Conservation (phyloP, 2,797 vertebrate species). For the Manis pentadactyla region DNA sequence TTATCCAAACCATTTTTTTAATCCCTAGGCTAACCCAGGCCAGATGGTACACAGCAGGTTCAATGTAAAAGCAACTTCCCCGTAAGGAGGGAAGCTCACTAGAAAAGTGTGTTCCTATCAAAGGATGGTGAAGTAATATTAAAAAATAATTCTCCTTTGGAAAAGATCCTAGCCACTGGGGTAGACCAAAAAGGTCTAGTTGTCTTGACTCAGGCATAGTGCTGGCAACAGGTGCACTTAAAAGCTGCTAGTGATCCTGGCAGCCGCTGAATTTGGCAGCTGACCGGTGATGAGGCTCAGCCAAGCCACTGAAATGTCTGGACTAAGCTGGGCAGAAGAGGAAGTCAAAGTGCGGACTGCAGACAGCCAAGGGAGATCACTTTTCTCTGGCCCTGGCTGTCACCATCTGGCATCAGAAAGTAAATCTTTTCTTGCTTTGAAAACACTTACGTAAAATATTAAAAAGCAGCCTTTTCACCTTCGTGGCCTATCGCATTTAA, state of each 20-base stretch:
- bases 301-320: conserved; percentile 81
- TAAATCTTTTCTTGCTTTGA: conserved; percentile 59
- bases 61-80: background rate
- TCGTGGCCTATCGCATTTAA: background rate
- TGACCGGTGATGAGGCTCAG: conserved; percentile 62
- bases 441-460: conserved; percentile 14
- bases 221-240: conserved; percentile 65
- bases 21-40: background rate
- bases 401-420: conserved; percentile 28
- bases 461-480: background rate
- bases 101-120: background rate
- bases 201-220: conserved; percentile 49
- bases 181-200: conserved; percentile 30
- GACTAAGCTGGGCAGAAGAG: conserved; percentile 58
- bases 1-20: background rate
- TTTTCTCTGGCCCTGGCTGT: conserved; percentile 56
- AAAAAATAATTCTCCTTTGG: conserved; percentile 66
- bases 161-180: conserved; percentile 3
- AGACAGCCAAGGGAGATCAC: conserved; percentile 63
- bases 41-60: background rate
- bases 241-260: conserved; percentile 66
- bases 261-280: conserved; percentile 69
- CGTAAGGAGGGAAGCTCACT: background rate
- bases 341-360: conserved; percentile 72
- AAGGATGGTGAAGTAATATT: conserved; percentile 54